Evolutionary conservation across 2,113 vertebrate species (phyloP).

Genomic region (Antechinus stuartii): DNA sequence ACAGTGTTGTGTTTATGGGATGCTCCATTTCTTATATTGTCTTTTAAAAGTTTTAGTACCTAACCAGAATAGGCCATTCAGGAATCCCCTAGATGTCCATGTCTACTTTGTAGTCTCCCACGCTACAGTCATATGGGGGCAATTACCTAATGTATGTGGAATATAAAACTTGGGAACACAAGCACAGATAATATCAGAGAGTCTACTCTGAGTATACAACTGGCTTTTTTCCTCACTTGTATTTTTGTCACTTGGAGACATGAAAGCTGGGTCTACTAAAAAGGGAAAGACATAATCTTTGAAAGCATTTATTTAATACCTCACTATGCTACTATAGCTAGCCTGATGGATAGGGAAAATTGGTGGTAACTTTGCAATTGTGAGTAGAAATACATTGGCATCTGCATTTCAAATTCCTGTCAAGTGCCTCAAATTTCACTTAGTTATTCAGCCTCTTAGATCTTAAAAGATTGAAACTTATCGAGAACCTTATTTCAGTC

Average conservation of each 20-base stretch:
- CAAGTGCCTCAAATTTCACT: rapidly evolving
- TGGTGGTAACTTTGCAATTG: not conserved
- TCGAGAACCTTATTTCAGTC: not conserved
- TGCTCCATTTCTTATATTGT: slow-evolving; percentile 21
- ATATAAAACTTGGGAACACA: not conserved
- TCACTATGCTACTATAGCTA: rapidly evolving
- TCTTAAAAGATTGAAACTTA: not conserved
- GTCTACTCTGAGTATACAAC: not conserved
- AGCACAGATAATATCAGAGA: not conserved
- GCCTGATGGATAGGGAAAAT: rapidly evolving
- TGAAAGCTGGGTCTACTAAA: not conserved
- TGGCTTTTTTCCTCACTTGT: not conserved
- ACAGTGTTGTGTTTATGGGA: not conserved
- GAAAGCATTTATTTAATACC: rapidly evolving
- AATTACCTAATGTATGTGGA: not conserved
- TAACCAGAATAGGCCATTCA: slow-evolving; percentile 34
- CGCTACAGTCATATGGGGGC: not conserved
- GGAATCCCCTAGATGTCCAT: slow-evolving; percentile 10
- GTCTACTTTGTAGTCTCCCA: slow-evolving; percentile 8
- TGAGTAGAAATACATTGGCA: not conserved
- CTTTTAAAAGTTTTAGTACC: slow-evolving; percentile 13
- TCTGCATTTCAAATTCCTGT: not conserved
- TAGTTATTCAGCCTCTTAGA: rapidly evolving
- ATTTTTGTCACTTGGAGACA: not conserved
- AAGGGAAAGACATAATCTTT: not conserved